Base-by-base conservation (phyloP, 2,797 vertebrate genomes). In the Sciurus vulgaris region DNA sequence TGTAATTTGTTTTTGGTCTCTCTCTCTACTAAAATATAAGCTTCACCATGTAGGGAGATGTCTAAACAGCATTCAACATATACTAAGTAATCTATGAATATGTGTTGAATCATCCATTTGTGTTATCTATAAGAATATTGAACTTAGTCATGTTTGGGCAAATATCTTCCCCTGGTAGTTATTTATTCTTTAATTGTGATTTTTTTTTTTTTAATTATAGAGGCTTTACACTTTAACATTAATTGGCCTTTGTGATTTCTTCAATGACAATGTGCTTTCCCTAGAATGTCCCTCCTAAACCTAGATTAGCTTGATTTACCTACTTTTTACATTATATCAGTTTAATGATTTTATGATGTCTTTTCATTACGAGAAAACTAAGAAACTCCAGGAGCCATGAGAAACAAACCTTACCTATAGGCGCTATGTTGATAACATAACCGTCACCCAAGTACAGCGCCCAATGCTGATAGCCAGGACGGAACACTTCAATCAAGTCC, bases 401-500 rank as follows among this genome's bases (percentile, higher is more conserved):
- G 65, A 72, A 1, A 1, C 1, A 44, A 93, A 33, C 97, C 99
- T 99, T 98, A 99, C 99, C 99, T 95, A 99, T 96, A 22, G 99
- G 99, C 2, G 99, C 99, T 89, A 99, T 97, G 56, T 99, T 99
- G 98, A 99, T 98, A 97, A 99, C 98, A 94, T 99, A 99, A 83
- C 99, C 99, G 0, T 99, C 99, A 86, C 99, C 99, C 96, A 99
- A 93, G 97, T 99, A 99, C 44, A 99, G 98, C 33, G 99, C 99
- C 99, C 99, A 99, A 98, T 99, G 99, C 98, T 99, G 99, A 98
- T 99, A 99, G 84, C 98, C 98, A 26, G 98, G 98, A 96, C 99
- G 98, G 97, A 99, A 99, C 97, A 99, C 99, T 98, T 99, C 99
- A 30, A 99, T 99, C 97, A 99, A 99, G 98, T 99, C 99, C 96